Evolutionary conservation across 2,113 vertebrate genomes (phyloP).

Genomic region (Casuarius casuarius): DNA sequence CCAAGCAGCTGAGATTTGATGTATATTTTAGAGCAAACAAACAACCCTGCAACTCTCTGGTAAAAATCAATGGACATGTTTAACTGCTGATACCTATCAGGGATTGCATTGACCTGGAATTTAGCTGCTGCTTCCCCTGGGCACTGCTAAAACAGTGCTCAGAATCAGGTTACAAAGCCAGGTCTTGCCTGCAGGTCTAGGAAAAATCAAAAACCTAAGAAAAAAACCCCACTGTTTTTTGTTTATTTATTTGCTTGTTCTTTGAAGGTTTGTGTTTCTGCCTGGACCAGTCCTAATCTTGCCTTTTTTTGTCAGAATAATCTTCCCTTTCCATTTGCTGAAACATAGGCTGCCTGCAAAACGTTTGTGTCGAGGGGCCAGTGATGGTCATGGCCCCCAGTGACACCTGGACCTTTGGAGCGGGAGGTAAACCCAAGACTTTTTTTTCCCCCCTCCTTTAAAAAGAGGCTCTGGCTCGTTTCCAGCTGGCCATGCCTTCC

Average conservation of each 20-base stretch:
- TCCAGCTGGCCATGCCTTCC: background rate
- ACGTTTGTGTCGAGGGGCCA: background rate
- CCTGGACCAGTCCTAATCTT: background rate
- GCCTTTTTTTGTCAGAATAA: background rate
- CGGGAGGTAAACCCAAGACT: background rate
- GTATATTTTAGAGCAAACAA: background rate
- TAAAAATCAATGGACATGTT: background rate
- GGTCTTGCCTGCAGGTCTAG: background rate
- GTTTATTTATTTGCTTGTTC: background rate
- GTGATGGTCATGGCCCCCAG: background rate
- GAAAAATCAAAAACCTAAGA: background rate
- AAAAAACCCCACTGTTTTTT: background rate
- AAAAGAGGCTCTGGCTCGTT: background rate
- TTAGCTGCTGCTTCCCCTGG: background rate
- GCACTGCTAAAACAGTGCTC: background rate
- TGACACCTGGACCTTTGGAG: background rate
- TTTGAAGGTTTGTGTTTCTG: background rate
- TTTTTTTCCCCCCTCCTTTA: background rate
- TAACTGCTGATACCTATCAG: background rate
- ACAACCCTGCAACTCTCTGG: background rate
- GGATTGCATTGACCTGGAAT: background rate
- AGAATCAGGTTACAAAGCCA: background rate
- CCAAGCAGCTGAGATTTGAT: background rate
- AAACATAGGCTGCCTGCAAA: background rate
- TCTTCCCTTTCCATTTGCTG: background rate